Evolutionary conservation across 2,888 invertebrate species (phyloP).

Genomic region (Apotomis betuletana): DNA sequence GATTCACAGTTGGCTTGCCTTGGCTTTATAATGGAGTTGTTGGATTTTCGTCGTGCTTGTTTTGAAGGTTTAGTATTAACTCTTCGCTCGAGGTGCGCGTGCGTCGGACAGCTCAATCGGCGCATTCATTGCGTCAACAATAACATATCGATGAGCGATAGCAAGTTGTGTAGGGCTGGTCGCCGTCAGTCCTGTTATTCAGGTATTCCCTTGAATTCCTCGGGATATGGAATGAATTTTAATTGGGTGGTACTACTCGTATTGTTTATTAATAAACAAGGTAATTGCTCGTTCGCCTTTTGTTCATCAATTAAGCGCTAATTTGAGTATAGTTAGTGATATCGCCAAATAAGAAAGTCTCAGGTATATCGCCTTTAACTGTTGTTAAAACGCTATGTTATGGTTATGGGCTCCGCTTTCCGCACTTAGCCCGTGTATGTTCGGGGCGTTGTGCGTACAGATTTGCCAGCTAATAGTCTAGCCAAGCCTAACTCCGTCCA

Average conservation of each 20-base stretch:
- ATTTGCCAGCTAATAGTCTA: too few relatives aligned
- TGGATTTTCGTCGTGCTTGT: not conserved
- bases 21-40: not conserved
- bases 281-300: not conserved
- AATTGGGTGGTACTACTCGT: not conserved
- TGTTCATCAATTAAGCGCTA: too few relatives aligned
- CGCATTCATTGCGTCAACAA: conserved; percentile 55
- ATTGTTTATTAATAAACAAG: not conserved
- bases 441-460: too few relatives aligned
- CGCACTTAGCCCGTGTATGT: too few relatives aligned
- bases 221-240: conserved; percentile 1
- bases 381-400: too few relatives aligned
- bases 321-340: too few relatives aligned
- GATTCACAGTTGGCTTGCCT: not conserved
- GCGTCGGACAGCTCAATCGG: conserved; percentile 55
- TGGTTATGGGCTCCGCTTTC: too few relatives aligned
- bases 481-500: too few relatives aligned
- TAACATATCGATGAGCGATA: conserved; percentile 45
- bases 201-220: conserved; percentile 4
- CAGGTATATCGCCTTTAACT: too few relatives aligned
- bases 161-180: conserved; percentile 5
- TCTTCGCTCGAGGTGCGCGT: conserved; percentile 43
- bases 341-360: too few relatives aligned
- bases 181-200: conserved; percentile 22
- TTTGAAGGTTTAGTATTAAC: conserved; percentile 37